Evolutionary conservation across 2,113 vertebrate genomes (phyloP).

Genomic region (Bos javanicus): DNA sequence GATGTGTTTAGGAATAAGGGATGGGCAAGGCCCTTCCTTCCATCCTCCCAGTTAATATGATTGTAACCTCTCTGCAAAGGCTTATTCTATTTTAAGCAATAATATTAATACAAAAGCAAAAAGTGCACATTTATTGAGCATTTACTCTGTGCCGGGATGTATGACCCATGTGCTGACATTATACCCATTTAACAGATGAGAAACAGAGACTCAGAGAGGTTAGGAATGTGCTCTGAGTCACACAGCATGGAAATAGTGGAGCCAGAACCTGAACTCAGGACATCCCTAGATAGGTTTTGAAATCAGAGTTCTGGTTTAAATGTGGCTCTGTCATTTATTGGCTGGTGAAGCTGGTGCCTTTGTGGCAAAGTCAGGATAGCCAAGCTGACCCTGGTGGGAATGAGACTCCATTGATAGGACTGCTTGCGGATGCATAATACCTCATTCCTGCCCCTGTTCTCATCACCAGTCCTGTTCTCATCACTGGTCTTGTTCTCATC

Average conservation of each 20-base stretch:
- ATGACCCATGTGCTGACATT: neutral
- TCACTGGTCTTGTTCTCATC: rapidly evolving
- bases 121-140: neutral
- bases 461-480: too few relatives aligned
- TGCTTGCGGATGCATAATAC: rapidly evolving
- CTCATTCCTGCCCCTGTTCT: rapidly evolving
- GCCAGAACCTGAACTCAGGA: neutral
- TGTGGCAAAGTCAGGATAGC: neutral
- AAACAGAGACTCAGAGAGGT: neutral
- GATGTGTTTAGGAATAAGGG: neutral
- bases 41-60: neutral
- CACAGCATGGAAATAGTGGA: neutral
- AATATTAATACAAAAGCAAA: neutral
- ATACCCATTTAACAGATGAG: neutral
- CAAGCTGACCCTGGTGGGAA: neutral
- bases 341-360: neutral
- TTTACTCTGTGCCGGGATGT: rapidly evolving
- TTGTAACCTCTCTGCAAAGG: neutral
- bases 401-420: rapidly evolving
- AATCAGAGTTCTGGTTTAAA: neutral
- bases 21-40: neutral
- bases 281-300: neutral
- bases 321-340: neutral
- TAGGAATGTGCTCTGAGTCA: neutral
- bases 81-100: neutral